Evolutionary conservation across 2,888 invertebrate genomes (phyloP).

Genomic region (Pemphredon lugubris): DNA sequence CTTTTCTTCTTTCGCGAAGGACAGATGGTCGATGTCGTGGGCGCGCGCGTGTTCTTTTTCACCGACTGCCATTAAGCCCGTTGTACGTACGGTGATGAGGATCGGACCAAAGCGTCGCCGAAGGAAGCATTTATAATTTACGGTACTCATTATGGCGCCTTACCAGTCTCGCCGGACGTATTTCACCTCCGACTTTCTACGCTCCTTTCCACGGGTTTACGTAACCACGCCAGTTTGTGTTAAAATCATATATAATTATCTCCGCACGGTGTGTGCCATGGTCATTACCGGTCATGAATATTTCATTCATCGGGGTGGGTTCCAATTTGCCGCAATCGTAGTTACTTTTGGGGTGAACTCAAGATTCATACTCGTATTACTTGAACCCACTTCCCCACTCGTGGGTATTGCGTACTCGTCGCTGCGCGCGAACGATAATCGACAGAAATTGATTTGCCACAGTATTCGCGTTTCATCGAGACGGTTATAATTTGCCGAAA

Average conservation of each 20-base stretch:
- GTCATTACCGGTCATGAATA: too few relatives aligned
- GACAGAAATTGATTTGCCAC: too few relatives aligned
- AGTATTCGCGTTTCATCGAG: too few relatives aligned
- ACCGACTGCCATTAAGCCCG: conserved; percentile 54
- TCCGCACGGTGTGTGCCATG: too few relatives aligned
- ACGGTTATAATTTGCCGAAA: too few relatives aligned
- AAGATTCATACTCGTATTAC: too few relatives aligned
- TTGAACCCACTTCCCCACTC: too few relatives aligned
- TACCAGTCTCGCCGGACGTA: conserved; percentile 15
- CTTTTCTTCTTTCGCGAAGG: conserved; percentile 60
- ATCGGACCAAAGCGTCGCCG: conserved; percentile 38
- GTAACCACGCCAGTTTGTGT: background rate
- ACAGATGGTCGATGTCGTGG: conserved; percentile 60
- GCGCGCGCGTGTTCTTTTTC: conserved; percentile 51
- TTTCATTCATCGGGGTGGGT: too few relatives aligned
- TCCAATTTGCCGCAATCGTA: too few relatives aligned
- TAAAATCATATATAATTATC: conserved; percentile 7
- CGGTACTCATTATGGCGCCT: conserved; percentile 41
- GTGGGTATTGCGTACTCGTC: too few relatives aligned
- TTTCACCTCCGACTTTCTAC: conserved; percentile 5
- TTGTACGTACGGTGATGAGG: conserved; percentile 46
- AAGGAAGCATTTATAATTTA: conserved; percentile 56
- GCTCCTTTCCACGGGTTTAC: background rate
- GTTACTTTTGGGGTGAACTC: too few relatives aligned
- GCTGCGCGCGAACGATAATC: too few relatives aligned